Percentiles rank a stretch among this genome's conserved stretches.
phyloP scores from a whole-genome alignment of 1,140 invertebrate genomes.

The Hylyphantes graminicola region DNA sequence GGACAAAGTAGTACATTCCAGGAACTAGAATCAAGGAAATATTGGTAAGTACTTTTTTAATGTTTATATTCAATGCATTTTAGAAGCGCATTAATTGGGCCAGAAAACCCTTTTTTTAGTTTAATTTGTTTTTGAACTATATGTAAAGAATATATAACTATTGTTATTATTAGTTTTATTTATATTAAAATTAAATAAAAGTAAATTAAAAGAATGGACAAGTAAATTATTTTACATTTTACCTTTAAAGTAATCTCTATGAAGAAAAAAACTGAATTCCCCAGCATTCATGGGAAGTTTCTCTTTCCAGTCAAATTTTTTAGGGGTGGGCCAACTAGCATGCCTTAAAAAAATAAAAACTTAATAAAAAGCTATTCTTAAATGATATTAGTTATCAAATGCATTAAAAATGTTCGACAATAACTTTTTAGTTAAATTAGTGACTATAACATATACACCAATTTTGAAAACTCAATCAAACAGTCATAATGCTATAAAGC shows the following conservation, averaged over 20 bases:
- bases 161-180: too few species aligned
- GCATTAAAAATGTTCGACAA: too few species aligned
- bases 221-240: neutral
- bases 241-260: slow-evolving; percentile 42
- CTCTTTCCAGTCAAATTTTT: slow-evolving; percentile 29
- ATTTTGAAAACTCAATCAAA: too few species aligned
- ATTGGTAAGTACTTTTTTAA: neutral
- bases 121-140: too few species aligned
- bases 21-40: slow-evolving; percentile 19
- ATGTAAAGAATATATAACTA: too few species aligned
- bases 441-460: too few species aligned
- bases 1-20: slow-evolving; percentile 44
- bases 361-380: too few species aligned
- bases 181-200: too few species aligned
- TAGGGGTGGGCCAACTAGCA: slow-evolving; percentile 11
- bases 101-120: neutral
- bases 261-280: slow-evolving; percentile 24
- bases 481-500: too few species aligned
- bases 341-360: neutral
- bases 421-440: too few species aligned
- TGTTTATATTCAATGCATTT: neutral
- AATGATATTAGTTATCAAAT: too few species aligned
- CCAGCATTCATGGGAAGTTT: neutral
- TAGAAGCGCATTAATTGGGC: neutral
- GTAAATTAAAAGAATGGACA: neutral